Percentiles rank a stretch among this genome's conserved stretches.
Evolutionary conservation across 2,113 vertebrate genomes (phyloP).

Genomic region (Falco punctatus): DNA sequence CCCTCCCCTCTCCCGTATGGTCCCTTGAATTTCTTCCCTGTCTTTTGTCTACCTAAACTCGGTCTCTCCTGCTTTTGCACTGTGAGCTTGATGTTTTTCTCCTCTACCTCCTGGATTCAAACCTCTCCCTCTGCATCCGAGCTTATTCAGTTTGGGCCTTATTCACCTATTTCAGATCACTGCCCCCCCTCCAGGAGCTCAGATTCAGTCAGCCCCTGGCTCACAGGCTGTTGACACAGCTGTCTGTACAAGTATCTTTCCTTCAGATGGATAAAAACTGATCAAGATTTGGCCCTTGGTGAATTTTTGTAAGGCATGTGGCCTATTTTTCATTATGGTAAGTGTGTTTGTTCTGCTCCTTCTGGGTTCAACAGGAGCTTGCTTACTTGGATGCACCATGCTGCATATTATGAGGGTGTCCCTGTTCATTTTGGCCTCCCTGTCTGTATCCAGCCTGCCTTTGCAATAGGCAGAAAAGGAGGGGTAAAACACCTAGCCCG

Average conservation of each 20-base stretch:
- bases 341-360: constrained; percentile 41
- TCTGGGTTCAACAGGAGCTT: neutral
- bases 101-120: neutral
- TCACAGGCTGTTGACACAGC: constrained; percentile 63
- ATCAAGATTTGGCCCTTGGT: constrained; percentile 51
- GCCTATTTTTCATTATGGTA: constrained; percentile 47
- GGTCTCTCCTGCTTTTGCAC: neutral
- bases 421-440: neutral
- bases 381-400: neutral
- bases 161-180: constrained; percentile 18
- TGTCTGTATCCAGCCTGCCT: neutral
- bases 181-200: neutral
- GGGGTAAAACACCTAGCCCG: constrained; percentile 19
- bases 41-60: neutral
- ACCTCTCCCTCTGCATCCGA: neutral
- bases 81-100: neutral
- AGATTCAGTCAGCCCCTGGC: constrained; percentile 36
- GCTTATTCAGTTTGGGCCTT: neutral
- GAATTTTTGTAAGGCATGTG: constrained; percentile 46
- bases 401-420: neutral
- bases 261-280: constrained; percentile 57
- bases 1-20: fast-evolving
- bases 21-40: neutral
- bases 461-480: neutral
- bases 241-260: neutral